A percentile compares a stretch with the other conserved stretches of the same genome.
phyloP scores from a whole-genome alignment of 2,888 invertebrate genomes.

The Ferrisia virgata region DNA sequence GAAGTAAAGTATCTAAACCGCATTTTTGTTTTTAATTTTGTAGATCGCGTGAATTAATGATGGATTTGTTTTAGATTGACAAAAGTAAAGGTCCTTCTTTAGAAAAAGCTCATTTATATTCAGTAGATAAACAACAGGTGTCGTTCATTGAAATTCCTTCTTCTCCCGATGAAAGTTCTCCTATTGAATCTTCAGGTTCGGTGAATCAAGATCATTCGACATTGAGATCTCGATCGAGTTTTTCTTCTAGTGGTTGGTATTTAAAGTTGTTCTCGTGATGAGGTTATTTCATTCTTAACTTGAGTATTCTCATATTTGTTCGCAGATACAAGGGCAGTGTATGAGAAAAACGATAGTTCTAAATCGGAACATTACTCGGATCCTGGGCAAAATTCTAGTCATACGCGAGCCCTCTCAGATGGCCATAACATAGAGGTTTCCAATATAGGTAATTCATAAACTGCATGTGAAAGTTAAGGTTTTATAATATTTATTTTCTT shows the following conservation, averaged over 20 bases:
- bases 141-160: conserved; percentile 63
- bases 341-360: conserved; percentile 49
- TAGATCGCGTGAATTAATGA: background rate
- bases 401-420: conserved; percentile 50
- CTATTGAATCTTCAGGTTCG: background rate
- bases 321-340: background rate
- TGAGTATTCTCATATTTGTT: background rate
- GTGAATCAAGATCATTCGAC: conserved; percentile 27
- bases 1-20: conserved; percentile 35
- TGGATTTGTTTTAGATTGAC: background rate
- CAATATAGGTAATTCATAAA: background rate
- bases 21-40: conserved; percentile 36
- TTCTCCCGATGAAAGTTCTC: background rate
- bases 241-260: background rate
- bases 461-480: background rate
- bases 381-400: conserved; percentile 48
- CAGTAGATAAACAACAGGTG: conserved; percentile 72
- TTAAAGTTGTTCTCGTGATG: background rate
- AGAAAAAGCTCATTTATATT: conserved; percentile 69
- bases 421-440: conserved; percentile 50
- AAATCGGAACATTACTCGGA: conserved; percentile 49
- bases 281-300: background rate
- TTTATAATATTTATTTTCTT: too few relatives aligned
- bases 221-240: conserved; percentile 13
- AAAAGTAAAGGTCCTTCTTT: conserved; percentile 54